Percentiles rank a stretch among this genome's conserved stretches.
These are phyloP conservation scores for Melitaea cinxia DNA, from an alignment of 1,140 invertebrate species.

Conservation along the genomic window DNA sequence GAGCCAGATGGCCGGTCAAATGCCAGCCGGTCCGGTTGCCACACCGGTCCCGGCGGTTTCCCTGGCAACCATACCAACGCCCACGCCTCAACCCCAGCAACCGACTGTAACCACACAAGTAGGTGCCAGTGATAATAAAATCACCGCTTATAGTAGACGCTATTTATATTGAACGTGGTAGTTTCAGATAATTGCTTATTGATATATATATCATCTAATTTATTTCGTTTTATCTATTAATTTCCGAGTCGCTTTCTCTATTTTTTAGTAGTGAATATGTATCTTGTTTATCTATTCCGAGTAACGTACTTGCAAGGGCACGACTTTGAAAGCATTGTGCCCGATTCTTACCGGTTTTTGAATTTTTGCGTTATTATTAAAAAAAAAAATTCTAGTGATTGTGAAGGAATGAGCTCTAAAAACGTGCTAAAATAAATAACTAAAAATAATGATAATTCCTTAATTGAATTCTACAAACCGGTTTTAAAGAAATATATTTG, in stretches of 20 bases:
- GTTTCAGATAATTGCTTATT: slow-evolving; percentile 3
- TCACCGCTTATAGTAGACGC: slow-evolving; percentile 1
- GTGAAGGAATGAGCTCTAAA: too few relatives aligned
- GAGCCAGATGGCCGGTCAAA: slow-evolving; percentile 50
- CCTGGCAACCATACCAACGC: slow-evolving; percentile 32
- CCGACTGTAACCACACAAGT: slow-evolving; percentile 63
- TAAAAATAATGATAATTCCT: too few relatives aligned
- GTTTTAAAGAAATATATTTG: too few relatives aligned
- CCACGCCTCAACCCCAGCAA: slow-evolving; percentile 37
- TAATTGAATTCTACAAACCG: too few relatives aligned
- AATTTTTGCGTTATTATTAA: too few relatives aligned
- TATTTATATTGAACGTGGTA: not conserved
- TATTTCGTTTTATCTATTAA: not conserved
- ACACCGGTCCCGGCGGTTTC: slow-evolving; percentile 50
- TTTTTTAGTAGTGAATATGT: not conserved
- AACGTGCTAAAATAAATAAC: too few relatives aligned
- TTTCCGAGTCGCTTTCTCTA: slow-evolving; percentile 3
- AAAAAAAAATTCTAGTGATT: too few relatives aligned
- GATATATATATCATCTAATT: not conserved
- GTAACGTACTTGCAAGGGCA: not conserved
- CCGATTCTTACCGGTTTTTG: too few relatives aligned
- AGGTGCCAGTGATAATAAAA: not conserved
- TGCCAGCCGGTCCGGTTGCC: slow-evolving; percentile 50
- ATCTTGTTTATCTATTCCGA: slow-evolving; percentile 1
- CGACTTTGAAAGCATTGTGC: too few relatives aligned